Base-by-base conservation (phyloP, 2,797 vertebrate genomes). In the Tolypeutes matacus region DNA sequence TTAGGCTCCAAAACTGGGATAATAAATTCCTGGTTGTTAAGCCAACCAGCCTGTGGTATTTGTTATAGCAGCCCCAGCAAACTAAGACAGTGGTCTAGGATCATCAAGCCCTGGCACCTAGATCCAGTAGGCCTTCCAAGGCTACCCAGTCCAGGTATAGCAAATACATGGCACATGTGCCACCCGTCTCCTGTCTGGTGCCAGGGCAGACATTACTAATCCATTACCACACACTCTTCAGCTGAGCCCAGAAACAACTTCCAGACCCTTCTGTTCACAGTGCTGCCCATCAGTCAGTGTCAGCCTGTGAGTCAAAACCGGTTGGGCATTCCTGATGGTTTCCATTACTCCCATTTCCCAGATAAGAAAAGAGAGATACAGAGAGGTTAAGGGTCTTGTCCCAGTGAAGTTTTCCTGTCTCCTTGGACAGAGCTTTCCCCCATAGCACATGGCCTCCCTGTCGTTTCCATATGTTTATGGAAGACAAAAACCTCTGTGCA, bases 161-260 rank as follows among this genome's bases (percentile, higher is more conserved):
- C 21, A 84, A 76, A 65, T 27, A 64, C 2, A 7, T 17, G n/a
- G 72, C 8, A 10, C 25, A 34, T 36, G 53, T 13, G 3, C 36
- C 49, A 36, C 27, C 7, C 18, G 23, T 39, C 18, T 65, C 46
- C 21, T 4, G 1, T 15, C 27, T 42, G 69, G 56, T 65, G 18
- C 25, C 73, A 86, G 80, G 58, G 49, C 64, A 91, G 83, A 89
- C 49, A 82, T 12, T 85, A 46, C 73, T 91, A 83, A 96, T 78
- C 34, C 12, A 86, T 83, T 83, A 56, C 51, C n/a, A n/a, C 36
- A 84, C 7, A 15, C 36, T 86, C 46, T 87, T 62, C 10, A 42
- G 29, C 76, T 14, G 23, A 90, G 31, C 53, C 21, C 72, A 62
- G 21, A 62, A 89, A 51, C 53, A 75, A 34, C 67, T 39, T 60